A percentile compares a stretch with the other conserved stretches of the same genome.
phyloP scores from a whole-genome alignment of 2,113 vertebrate species.

The Trogon surrucura region DNA sequence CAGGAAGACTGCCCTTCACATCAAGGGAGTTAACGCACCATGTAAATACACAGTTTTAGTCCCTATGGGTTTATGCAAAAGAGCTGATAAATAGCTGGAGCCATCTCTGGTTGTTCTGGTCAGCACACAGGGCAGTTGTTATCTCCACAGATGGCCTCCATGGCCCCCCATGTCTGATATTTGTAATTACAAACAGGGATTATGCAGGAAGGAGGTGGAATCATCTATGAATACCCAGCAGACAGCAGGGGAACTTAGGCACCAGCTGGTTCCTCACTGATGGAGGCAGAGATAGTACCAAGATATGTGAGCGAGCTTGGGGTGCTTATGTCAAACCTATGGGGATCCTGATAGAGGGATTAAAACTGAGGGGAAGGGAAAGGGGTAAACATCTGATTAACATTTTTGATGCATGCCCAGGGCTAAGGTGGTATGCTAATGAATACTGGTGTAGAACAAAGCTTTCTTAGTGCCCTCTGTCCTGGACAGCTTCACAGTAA shows the following conservation, averaged over 20 bases:
- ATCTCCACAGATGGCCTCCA: neutral
- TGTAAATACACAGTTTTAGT: neutral
- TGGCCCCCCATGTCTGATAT: neutral
- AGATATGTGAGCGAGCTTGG: neutral
- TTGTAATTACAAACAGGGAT: constrained; percentile 59
- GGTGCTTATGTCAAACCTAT: neutral
- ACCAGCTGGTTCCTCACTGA: neutral
- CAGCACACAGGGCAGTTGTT: constrained; percentile 2
- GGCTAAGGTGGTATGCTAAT: neutral
- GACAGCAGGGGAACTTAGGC: constrained; percentile 24
- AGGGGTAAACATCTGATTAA: constrained; percentile 1
- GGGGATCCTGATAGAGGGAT: constrained; percentile 5
- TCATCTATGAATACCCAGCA: neutral
- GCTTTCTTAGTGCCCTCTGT: neutral
- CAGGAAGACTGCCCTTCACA: neutral
- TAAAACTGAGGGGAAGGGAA: neutral
- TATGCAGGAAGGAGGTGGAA: constrained; percentile 42
- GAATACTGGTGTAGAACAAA: neutral
- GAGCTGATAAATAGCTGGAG: neutral
- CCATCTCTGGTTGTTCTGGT: neutral
- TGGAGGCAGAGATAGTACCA: constrained; percentile 29
- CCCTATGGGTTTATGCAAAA: neutral
- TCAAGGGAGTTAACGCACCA: neutral
- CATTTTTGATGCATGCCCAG: constrained; percentile 6
- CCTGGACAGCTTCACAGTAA: neutral